Base-by-base conservation (phyloP, 2,797 vertebrate species). In the Cheirogaleus major region DNA sequence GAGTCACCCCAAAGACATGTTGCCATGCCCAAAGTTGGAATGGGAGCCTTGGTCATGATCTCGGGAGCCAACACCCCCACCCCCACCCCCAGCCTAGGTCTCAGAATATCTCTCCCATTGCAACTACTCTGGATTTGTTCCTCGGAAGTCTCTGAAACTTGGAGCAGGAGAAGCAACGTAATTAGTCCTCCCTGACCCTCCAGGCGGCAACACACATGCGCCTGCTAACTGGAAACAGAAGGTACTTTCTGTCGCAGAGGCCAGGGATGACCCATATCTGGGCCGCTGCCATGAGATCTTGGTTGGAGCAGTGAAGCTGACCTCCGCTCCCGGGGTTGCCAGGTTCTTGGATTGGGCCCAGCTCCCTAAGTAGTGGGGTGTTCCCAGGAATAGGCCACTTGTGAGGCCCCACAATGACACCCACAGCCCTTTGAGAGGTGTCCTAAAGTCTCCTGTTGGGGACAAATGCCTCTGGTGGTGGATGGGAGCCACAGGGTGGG, bases 131-230 rank as follows among this genome's bases (percentile, higher is more conserved):
- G 45, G 65, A 61, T 25, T 38, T 79, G 27, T 65, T 69, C 80
- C 63, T 45, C 55, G 27, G 92, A 92, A 93, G 83, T 84, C 50
- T 84, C 95, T 38, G 87, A 38, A 81, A 85, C 72, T 43, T 32
- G 41, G 80, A 93, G 65, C 61, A 45, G 70, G 55, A 63, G 70
- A 91, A 69, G 93, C 85, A 7, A 23, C 4, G 50, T 55, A 63
- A 35, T 88, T 32, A 67, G 88, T 38, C 23, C 70, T 48, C 69
- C n/a, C 11, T 12, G 50, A 7, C 43, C 65, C 32, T 57, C 45
- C n/a, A 4, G 27, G 89, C 83, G 50, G 87, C 30, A 8, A 38
- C 48, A 20, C 59, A 23, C 22, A 55, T 25, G 23, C 1, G 25
- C 41, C 75, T 52, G 67, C 81, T 88, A 59, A 81, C 90, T 76